These are phyloP conservation scores for Schizotus pectinicornis DNA, from an alignment of 2,888 invertebrate genomes.

Conservation along the genomic window DNA sequence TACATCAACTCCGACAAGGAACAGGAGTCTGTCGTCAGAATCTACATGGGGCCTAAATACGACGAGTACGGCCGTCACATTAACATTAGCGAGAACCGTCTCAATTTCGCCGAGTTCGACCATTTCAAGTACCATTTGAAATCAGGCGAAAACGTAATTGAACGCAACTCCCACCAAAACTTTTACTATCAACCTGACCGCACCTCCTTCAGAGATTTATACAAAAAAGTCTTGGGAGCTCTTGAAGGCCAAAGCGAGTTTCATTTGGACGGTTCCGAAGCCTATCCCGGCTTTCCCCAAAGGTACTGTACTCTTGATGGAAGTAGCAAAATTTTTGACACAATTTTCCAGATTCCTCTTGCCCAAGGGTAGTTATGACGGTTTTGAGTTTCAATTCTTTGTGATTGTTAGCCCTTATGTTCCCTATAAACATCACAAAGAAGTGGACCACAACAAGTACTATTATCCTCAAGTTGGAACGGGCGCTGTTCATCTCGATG, in stretches of 20 bases:
- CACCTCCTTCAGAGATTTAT: slow-evolving; percentile 68
- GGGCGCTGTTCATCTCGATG: slow-evolving; percentile 58
- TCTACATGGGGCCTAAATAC: slow-evolving; percentile 75
- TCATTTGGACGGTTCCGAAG: slow-evolving; percentile 51
- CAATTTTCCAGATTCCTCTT: slow-evolving; percentile 62
- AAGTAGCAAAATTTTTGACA: neutral
- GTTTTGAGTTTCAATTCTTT: slow-evolving; percentile 64
- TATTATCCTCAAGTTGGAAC: slow-evolving; percentile 21
- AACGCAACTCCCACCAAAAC: slow-evolving; percentile 72
- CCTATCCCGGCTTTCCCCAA: slow-evolving; percentile 72
- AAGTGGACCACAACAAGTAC: slow-evolving; percentile 28
- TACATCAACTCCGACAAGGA: slow-evolving; percentile 66
- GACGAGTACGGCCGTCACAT: slow-evolving; percentile 64
- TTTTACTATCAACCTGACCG: slow-evolving; percentile 68
- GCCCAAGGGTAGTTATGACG: slow-evolving; percentile 72
- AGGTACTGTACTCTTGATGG: slow-evolving; percentile 50
- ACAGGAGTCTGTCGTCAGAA: slow-evolving; percentile 65
- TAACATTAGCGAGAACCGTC: slow-evolving; percentile 63
- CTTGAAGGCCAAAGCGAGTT: slow-evolving; percentile 59
- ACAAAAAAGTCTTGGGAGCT: slow-evolving; percentile 66
- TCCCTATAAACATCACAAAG: slow-evolving; percentile 42
- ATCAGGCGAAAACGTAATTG: slow-evolving; percentile 70
- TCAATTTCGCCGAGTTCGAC: slow-evolving; percentile 69
- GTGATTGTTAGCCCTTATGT: slow-evolving; percentile 60
- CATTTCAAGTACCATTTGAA: slow-evolving; percentile 65